Conservation (phyloP, 2,113 vertebrate species). For the Conger conger region DNA sequence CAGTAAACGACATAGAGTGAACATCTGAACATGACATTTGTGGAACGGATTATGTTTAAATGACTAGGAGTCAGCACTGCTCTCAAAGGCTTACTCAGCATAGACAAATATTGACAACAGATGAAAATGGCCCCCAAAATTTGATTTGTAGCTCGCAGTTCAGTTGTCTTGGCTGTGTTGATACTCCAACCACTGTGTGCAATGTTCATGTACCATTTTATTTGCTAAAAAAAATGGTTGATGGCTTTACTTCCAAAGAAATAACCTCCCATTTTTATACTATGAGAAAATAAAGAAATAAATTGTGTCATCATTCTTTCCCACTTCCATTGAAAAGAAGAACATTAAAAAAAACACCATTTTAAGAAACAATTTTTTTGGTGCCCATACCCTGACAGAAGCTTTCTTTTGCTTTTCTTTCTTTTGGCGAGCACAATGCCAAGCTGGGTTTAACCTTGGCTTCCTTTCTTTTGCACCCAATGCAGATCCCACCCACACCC, state of each 20-base stretch:
- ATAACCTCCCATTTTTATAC: background rate
- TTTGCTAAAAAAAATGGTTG: background rate
- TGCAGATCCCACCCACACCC: conserved; percentile 13
- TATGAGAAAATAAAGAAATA: too few relatives aligned
- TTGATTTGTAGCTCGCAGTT: background rate
- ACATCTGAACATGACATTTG: background rate
- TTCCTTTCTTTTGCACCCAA: background rate
- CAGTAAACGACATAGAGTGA: background rate
- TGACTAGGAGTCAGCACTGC: background rate
- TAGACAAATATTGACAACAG: background rate
- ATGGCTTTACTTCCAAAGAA: background rate
- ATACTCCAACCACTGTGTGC: background rate
- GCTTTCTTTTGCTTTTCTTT: conserved; percentile 12
- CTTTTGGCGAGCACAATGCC: conserved; percentile 20
- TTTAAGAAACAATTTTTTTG: background rate
- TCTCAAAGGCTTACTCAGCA: background rate
- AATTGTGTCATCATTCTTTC: background rate
- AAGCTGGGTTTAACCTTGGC: conserved; percentile 14
- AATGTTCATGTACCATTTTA: background rate
- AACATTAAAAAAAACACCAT: too few relatives aligned
- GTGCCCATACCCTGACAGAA: conserved; percentile 30
- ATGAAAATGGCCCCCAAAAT: background rate
- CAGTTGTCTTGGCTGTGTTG: background rate
- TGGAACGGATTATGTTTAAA: background rate
- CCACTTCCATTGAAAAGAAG: background rate